Conservation (phyloP, 2,113 vertebrate species). For the Azemiops feae region DNA sequence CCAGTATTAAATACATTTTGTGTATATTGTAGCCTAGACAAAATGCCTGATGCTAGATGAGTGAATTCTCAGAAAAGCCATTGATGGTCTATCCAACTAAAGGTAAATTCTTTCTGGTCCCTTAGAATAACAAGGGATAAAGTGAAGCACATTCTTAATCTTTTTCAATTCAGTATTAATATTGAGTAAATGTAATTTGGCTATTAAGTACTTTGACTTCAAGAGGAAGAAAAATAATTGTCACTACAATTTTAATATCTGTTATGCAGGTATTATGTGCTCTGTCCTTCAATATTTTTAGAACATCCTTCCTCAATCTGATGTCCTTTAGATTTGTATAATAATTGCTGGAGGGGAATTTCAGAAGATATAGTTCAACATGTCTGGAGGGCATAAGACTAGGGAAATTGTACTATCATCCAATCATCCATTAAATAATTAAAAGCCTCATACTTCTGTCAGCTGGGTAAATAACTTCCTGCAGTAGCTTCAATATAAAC, state of each 20-base stretch:
- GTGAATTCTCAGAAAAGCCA: not conserved
- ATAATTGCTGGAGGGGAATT: not conserved
- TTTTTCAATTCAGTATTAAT: not conserved
- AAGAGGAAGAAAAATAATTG: not conserved
- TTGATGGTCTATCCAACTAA: not conserved
- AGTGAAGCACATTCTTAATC: not conserved
- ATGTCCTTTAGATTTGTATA: not conserved
- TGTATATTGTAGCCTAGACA: not conserved
- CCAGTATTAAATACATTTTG: not conserved
- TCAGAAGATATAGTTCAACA: not conserved
- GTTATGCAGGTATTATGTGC: conserved; percentile 26
- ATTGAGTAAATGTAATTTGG: not conserved
- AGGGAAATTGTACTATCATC: not conserved
- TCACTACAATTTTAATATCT: conserved; percentile 38
- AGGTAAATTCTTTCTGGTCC: not conserved
- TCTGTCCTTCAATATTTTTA: conserved; percentile 33
- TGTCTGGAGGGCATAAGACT: not conserved
- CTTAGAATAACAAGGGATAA: not conserved
- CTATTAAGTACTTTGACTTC: not conserved
- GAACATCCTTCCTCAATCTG: conserved; percentile 6
- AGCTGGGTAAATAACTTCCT: conserved; percentile 24
- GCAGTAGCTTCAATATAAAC: conserved; percentile 28
- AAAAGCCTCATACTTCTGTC: conserved; percentile 28
- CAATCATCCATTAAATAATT: not conserved
- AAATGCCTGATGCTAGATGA: not conserved